Conservation (phyloP, 2,113 vertebrate species). For the Heloderma charlesbogerti region DNA sequence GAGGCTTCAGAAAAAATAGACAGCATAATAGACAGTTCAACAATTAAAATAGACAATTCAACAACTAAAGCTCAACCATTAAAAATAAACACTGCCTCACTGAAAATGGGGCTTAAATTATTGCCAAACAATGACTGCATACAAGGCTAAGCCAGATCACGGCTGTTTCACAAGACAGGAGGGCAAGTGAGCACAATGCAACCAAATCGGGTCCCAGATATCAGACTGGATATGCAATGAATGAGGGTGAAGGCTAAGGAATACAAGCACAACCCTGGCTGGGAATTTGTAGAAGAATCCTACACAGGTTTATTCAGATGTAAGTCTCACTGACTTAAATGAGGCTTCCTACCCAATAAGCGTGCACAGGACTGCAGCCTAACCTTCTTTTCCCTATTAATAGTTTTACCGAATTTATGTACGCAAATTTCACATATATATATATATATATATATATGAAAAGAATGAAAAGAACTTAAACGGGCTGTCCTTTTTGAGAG, state of each 20-base stretch:
- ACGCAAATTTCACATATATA: background rate
- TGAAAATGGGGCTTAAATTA: slow-evolving; percentile 29
- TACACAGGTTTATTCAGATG: background rate
- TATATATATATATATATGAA: too few relatives aligned
- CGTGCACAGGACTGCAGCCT: background rate
- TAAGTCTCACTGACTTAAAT: background rate
- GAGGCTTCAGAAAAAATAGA: fast-evolving
- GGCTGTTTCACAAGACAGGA: background rate
- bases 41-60: slow-evolving; percentile 22
- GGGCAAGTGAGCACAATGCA: background rate
- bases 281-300: too few relatives aligned
- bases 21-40: slow-evolving; percentile 17
- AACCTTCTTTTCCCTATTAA: background rate
- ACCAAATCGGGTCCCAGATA: background rate
- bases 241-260: background rate
- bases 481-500: background rate
- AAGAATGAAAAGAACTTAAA: background rate
- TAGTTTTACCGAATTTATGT: background rate
- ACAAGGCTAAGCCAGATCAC: background rate
- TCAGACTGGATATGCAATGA: background rate
- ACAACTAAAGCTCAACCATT: background rate
- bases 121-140: background rate
- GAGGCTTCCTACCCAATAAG: too few relatives aligned
- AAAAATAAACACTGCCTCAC: background rate
- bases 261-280: background rate